Percentiles rank a stretch among this genome's conserved stretches.
Evolutionary conservation across 1,140 invertebrate species (phyloP).

Genomic region (Nomia melanderi): DNA sequence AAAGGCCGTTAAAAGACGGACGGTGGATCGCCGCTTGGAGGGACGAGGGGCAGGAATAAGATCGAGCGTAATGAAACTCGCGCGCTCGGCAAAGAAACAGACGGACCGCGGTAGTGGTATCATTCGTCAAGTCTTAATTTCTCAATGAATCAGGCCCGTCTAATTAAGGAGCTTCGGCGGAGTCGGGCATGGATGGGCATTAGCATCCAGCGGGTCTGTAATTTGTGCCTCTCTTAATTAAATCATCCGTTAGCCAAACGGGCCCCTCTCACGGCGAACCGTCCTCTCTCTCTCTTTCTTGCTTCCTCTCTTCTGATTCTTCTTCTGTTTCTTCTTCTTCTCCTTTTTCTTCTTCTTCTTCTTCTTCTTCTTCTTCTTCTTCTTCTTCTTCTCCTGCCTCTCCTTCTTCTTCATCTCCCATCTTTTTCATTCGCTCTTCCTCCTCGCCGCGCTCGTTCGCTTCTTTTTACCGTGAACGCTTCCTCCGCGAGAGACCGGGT

Average conservation of each 20-base stretch:
- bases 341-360: too few species aligned
- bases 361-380: too few species aligned
- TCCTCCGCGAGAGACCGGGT: neutral
- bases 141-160: constrained; percentile 74
- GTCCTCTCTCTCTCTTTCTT: constrained; percentile 20
- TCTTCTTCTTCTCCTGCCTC: too few species aligned
- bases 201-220: constrained; percentile 80
- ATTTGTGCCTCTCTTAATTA: constrained; percentile 82
- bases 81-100: constrained; percentile 48
- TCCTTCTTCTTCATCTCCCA: neutral
- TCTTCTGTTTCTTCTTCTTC: too few species aligned
- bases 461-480: constrained; percentile 27
- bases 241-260: constrained; percentile 80
- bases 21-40: neutral
- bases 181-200: constrained; percentile 77
- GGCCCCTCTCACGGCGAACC: constrained; percentile 38
- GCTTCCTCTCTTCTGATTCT: neutral
- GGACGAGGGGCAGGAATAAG: neutral
- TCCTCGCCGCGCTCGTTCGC: neutral
- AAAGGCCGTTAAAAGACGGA: neutral
- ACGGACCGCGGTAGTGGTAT: constrained; percentile 55
- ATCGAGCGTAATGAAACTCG: constrained; percentile 51
- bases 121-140: constrained; percentile 68
- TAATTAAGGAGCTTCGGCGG: constrained; percentile 77
- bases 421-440: constrained; percentile 22